A percentile compares a stretch with the other conserved stretches of the same genome.
These are phyloP conservation scores for Agrilus cyanescens DNA, from an alignment of 2,888 invertebrate genomes.

Conservation along the genomic window DNA sequence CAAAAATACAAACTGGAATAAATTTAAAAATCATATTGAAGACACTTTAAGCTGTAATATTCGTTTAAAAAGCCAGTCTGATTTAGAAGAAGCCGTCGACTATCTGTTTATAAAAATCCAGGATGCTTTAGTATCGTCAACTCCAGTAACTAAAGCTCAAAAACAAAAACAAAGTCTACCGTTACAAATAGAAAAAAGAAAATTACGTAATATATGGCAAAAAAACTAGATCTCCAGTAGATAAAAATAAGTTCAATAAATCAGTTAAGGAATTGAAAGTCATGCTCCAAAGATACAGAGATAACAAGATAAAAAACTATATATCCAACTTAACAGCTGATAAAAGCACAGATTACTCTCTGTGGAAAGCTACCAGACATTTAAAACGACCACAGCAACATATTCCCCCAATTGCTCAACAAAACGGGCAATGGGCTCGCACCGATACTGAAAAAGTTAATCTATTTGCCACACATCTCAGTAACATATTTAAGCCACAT, in stretches of 20 bases:
- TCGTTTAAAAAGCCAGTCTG: constrained; percentile 6
- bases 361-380: constrained; percentile 7
- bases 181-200: constrained; percentile 8
- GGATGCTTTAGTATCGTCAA: constrained; percentile 11
- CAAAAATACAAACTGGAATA: constrained; percentile 13
- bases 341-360: constrained; percentile 6
- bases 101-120: constrained; percentile 7
- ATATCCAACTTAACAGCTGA: constrained; percentile 5
- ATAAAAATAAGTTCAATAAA: constrained; percentile 13
- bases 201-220: constrained; percentile 10
- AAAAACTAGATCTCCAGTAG: constrained; percentile 6
- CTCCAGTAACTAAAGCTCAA: constrained; percentile 5
- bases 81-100: constrained; percentile 10
- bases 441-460: constrained; percentile 6
- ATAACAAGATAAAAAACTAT: constrained; percentile 5
- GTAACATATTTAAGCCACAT: no score
- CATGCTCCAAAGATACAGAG: constrained; percentile 5
- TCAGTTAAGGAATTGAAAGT: constrained; percentile 11
- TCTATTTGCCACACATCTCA: constrained; percentile 4
- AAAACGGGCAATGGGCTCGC: constrained; percentile 3
- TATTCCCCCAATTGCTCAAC: constrained; percentile 3
- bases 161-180: constrained; percentile 6
- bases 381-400: constrained; percentile 5
- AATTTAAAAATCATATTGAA: constrained; percentile 8
- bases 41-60: constrained; percentile 4